These are phyloP conservation scores for Myrmecobius fasciatus DNA, from an alignment of 2,113 vertebrate species.

Conservation along the genomic window DNA sequence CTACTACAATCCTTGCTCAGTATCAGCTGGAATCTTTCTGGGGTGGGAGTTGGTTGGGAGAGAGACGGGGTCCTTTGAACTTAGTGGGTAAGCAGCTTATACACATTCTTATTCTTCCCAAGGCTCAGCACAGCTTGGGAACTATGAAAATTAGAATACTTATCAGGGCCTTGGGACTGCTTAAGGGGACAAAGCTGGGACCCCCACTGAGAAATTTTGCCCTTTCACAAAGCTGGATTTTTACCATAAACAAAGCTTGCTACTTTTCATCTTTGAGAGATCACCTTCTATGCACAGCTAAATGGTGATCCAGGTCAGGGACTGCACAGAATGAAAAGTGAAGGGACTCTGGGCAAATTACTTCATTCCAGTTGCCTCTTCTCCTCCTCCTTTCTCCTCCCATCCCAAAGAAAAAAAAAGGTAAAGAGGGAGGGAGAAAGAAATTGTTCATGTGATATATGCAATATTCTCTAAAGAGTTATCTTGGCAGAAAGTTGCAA, in stretches of 20 bases:
- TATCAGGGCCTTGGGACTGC: background rate
- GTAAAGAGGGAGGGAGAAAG: background rate
- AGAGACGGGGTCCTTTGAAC: background rate
- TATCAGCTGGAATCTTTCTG: background rate
- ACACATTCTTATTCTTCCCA: background rate
- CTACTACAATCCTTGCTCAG: background rate
- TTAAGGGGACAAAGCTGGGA: background rate
- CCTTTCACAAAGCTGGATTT: too few relatives aligned
- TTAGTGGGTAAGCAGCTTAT: background rate
- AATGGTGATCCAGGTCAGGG: background rate
- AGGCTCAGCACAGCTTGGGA: background rate
- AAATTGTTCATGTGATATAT: background rate
- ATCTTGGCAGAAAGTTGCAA: background rate
- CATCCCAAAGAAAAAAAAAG: conserved; percentile 20
- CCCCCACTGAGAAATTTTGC: background rate
- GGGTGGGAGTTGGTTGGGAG: background rate
- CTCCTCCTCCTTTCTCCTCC: background rate
- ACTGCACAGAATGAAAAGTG: background rate
- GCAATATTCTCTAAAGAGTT: conserved; percentile 14
- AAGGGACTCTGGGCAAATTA: background rate
- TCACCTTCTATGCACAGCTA: background rate
- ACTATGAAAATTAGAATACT: background rate
- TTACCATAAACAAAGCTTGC: background rate
- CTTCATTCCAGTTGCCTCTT: too few relatives aligned
- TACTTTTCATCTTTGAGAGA: background rate